Conservation (phyloP, 1,140 invertebrate genomes). For the Sipha flava region DNA sequence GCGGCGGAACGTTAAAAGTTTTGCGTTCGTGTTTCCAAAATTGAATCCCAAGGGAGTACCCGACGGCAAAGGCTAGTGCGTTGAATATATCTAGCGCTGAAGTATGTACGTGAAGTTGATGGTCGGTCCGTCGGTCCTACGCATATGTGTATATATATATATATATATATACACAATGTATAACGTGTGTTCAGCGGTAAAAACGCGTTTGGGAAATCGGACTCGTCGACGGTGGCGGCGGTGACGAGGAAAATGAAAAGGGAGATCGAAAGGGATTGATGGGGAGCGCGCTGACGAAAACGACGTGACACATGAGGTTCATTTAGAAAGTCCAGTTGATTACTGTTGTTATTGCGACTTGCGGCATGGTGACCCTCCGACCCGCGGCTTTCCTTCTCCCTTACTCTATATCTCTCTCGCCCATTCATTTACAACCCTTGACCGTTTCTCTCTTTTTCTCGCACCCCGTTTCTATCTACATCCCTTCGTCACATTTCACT, state of each 20-base stretch:
- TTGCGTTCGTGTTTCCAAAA: neutral
- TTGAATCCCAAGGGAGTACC: conserved; percentile 7
- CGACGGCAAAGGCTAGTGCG: neutral
- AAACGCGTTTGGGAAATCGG: conserved; percentile 1
- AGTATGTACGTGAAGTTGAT: no score
- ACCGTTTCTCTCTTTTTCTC: no score
- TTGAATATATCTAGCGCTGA: no score
- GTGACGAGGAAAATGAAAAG: neutral
- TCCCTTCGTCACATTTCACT: no score
- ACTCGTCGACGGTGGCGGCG: neutral
- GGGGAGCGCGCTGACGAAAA: neutral
- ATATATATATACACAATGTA: no score
- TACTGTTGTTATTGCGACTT: neutral
- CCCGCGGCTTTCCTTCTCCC: neutral
- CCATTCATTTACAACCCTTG: no score
- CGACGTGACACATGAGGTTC: conserved; percentile 32
- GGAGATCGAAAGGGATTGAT: conserved; percentile 29
- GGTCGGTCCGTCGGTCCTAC: no score
- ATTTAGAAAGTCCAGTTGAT: conserved; percentile 28
- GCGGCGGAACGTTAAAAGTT: conserved; percentile 7
- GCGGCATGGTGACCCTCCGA: neutral
- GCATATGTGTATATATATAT: neutral
- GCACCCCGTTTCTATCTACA: no score
- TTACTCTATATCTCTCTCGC: no score
- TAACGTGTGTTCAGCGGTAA: neutral